Evolutionary conservation across 1,140 invertebrate species (phyloP).

Genomic region (Drosophila albomicans): DNA sequence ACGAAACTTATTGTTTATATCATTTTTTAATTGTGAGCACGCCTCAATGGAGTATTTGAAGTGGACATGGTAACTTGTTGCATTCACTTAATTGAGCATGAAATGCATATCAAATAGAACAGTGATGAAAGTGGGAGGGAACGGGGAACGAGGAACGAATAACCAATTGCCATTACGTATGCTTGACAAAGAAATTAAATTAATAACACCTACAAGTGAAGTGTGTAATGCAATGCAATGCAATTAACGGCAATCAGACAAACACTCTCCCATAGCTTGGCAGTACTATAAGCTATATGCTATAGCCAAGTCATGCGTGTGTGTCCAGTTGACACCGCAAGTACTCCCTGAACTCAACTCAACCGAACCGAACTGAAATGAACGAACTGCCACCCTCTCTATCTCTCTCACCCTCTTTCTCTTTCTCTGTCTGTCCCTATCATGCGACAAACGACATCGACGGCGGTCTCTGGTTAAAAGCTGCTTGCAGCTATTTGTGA

Average conservation of each 20-base stretch:
- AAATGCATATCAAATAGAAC: conserved; percentile 29
- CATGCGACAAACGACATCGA: conserved; percentile 8
- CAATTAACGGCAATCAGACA: conserved; percentile 53
- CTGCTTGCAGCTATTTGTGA: conserved; percentile 72
- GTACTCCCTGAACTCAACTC: background rate
- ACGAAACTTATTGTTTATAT: conserved; percentile 3
- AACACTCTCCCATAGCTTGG: conserved; percentile 21
- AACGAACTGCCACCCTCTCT: background rate
- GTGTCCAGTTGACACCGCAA: conserved; percentile 5
- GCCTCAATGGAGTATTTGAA: conserved; percentile 3
- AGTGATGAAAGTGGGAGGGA: no score
- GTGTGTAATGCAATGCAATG: conserved; percentile 40
- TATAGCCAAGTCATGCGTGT: conserved; percentile 6
- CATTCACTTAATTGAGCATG: conserved; percentile 44
- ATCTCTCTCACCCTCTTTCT: no score
- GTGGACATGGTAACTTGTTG: conserved; percentile 29
- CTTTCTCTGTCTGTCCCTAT: no score
- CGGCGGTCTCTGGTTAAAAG: conserved; percentile 43
- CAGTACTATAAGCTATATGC: background rate
- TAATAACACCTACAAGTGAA: conserved; percentile 42
- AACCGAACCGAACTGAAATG: background rate
- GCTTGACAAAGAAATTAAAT: conserved; percentile 47
- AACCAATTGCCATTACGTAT: conserved; percentile 30
- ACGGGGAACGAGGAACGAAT: background rate
- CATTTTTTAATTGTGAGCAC: conserved; percentile 29